Conservation (phyloP, 2,888 invertebrate species). For the Acheta domesticus region DNA sequence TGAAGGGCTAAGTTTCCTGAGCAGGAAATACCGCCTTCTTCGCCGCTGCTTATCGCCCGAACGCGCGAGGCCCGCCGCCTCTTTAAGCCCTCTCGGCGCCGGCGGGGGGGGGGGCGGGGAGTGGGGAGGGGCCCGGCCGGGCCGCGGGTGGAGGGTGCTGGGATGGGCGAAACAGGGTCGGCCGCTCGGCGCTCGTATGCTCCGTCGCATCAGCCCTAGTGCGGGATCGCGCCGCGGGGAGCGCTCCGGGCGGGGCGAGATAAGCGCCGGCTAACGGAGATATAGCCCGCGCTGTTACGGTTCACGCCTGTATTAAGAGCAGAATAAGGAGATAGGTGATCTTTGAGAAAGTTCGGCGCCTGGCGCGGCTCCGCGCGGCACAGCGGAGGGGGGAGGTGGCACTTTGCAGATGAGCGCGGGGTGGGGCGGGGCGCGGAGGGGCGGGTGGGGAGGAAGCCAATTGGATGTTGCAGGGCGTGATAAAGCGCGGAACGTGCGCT, state of each 20-base stretch:
- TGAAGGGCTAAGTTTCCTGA: too few relatives aligned
- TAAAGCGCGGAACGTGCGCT: neutral
- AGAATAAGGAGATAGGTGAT: conserved; percentile 6
- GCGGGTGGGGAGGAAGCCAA: neutral
- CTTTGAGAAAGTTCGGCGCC: neutral
- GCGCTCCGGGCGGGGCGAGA: neutral
- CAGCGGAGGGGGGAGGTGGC: neutral
- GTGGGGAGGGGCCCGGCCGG: too few relatives aligned
- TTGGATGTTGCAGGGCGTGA: neutral
- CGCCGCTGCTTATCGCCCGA: too few relatives aligned
- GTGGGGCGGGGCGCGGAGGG: neutral
- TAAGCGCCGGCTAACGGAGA: neutral
- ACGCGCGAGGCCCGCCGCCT: too few relatives aligned
- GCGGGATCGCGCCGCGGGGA: neutral
- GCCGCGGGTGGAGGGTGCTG: too few relatives aligned
- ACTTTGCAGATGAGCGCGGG: neutral
- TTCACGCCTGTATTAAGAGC: conserved; percentile 6
- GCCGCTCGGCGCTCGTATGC: neutral
- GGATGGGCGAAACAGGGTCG: too few relatives aligned
- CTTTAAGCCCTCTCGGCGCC: too few relatives aligned
- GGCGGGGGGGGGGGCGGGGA: too few relatives aligned
- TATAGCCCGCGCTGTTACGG: neutral
- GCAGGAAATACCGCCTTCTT: too few relatives aligned
- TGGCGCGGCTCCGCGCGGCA: neutral
- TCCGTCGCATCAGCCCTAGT: neutral